These are phyloP conservation scores for Rhodinocichla rosea DNA, from an alignment of 2,113 vertebrate genomes.

Conservation along the genomic window DNA sequence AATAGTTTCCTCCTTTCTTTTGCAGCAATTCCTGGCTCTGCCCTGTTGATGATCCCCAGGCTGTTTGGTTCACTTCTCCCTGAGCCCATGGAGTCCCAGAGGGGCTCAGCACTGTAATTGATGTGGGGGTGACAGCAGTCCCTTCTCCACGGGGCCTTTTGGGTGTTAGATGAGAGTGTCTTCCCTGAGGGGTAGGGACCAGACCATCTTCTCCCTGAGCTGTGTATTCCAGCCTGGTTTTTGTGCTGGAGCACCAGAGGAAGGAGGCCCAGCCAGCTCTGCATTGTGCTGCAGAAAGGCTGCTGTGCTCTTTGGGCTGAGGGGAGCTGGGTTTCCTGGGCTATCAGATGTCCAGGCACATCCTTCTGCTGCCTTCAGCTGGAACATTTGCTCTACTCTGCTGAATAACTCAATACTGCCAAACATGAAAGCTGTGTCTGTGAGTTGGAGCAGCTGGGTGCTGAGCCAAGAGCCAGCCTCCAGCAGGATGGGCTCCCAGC, in stretches of 20 bases:
- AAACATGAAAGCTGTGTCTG: accelerated
- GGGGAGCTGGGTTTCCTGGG: neutral
- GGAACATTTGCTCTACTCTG: neutral
- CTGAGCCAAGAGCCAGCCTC: neutral
- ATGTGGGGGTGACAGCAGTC: neutral
- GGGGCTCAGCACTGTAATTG: neutral
- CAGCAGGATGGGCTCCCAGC: neutral
- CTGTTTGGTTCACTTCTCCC: neutral
- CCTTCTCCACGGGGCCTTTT: neutral
- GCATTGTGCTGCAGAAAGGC: neutral
- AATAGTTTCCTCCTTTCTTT: neutral
- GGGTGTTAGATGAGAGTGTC: neutral
- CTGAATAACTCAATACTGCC: neutral
- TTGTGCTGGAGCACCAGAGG: neutral
- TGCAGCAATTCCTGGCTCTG: neutral
- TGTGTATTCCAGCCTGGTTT: neutral
- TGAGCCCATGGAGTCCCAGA: neutral
- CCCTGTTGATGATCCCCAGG: neutral
- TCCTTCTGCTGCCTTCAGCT: neutral
- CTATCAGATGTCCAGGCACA: neutral
- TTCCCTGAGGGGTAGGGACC: neutral
- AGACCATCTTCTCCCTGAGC: neutral
- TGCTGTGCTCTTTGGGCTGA: neutral
- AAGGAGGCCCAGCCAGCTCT: neutral
- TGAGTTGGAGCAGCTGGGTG: neutral